phyloP scores from a whole-genome alignment of 2,888 invertebrate species.

The Tiliacea aurago region DNA sequence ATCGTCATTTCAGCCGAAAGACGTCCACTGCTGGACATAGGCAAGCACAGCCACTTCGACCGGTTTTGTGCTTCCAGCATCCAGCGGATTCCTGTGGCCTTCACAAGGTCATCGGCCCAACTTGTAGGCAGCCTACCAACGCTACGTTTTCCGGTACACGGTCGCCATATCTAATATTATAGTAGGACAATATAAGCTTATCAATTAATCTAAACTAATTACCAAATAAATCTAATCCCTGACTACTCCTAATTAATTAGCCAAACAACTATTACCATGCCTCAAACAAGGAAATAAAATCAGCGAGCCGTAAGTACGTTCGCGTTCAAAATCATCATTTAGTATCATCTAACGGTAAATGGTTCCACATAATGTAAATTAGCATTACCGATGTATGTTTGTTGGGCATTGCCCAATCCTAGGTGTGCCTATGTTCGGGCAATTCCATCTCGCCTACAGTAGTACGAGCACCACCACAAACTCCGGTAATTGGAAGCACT shows the following conservation, averaged over 20 bases:
- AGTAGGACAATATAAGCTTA: too few relatives aligned
- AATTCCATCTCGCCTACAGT: constrained; percentile 75
- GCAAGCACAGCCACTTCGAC: too few relatives aligned
- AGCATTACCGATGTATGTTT: constrained; percentile 51
- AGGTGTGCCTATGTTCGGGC: constrained; percentile 52
- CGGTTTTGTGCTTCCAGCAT: too few relatives aligned
- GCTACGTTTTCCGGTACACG: too few relatives aligned
- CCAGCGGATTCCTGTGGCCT: too few relatives aligned
- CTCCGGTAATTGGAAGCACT: constrained; percentile 78
- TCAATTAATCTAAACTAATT: not conserved
- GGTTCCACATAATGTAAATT: constrained; percentile 52
- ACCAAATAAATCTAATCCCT: not conserved
- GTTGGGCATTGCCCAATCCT: constrained; percentile 41
- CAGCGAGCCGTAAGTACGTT: constrained; percentile 8
- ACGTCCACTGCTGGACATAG: too few relatives aligned
- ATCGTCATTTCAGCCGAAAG: too few relatives aligned
- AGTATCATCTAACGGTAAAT: constrained; percentile 40
- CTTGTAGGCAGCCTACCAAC: too few relatives aligned
- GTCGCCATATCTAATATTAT: too few relatives aligned
- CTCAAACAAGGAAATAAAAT: constrained; percentile 37
- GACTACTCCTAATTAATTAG: constrained; percentile 17
- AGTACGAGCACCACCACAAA: constrained; percentile 76
- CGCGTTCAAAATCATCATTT: constrained; percentile 42
- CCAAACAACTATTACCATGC: not conserved
- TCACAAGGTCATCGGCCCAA: too few relatives aligned